Evolutionary conservation across 2,888 invertebrate genomes (phyloP).

Genomic region (Eurois occulta): DNA sequence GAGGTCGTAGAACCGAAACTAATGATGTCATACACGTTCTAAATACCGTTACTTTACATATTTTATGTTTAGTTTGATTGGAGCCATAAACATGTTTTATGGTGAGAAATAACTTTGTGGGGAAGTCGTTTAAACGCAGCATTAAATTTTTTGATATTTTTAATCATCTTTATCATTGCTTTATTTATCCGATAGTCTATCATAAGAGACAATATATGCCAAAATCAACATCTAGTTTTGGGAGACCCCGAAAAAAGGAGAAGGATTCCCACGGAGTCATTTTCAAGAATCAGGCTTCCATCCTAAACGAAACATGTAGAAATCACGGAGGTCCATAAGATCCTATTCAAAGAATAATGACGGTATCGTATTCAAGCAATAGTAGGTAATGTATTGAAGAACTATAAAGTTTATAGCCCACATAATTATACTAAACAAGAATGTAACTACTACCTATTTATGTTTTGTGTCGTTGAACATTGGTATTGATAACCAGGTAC

Average conservation of each 20-base stretch:
- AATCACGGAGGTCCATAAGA: background rate
- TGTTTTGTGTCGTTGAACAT: no score
- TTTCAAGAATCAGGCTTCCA: no score
- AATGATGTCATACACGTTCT: slow-evolving; percentile 40
- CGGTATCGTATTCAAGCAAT: no score
- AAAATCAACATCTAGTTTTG: no score
- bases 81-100: slow-evolving; percentile 27
- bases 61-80: slow-evolving; percentile 7
- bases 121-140: slow-evolving; percentile 14
- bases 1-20: slow-evolving; percentile 52
- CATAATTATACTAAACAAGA: no score
- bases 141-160: background rate
- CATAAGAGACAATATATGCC: background rate
- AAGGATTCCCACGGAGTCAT: background rate
- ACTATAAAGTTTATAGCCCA: no score
- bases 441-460: no score
- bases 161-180: background rate
- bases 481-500: background rate
- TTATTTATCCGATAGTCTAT: background rate
- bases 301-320: background rate
- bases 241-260: no score
- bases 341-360: no score
- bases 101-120: slow-evolving; percentile 23
- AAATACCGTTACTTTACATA: slow-evolving; percentile 32
- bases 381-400: no score